Conservation (phyloP, 1,140 invertebrate genomes). For the Drosophila yakuba region DNA sequence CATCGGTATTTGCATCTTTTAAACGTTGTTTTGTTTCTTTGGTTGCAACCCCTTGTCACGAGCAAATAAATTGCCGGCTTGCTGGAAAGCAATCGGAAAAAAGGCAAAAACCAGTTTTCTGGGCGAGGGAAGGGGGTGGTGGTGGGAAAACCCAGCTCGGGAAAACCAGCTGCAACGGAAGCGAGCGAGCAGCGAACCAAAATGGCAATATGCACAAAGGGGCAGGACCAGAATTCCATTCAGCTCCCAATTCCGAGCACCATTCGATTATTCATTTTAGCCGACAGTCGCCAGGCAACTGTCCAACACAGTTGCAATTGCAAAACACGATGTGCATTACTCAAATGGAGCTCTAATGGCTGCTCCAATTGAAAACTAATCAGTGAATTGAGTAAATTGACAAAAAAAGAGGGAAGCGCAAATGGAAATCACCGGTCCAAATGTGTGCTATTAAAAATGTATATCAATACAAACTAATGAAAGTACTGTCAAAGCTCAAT, state of each 20-base stretch:
- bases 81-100: slow-evolving; percentile 34
- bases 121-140: no score
- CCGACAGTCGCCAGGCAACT: slow-evolving; percentile 33
- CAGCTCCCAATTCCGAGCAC: slow-evolving; percentile 31
- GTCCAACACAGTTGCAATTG: slow-evolving; percentile 22
- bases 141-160: neutral
- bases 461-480: neutral
- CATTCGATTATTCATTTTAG: slow-evolving; percentile 55
- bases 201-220: slow-evolving; percentile 46
- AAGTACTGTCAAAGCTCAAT: neutral
- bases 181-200: slow-evolving; percentile 23
- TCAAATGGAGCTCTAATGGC: slow-evolving; percentile 47
- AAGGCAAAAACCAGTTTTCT: neutral
- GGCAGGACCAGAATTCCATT: slow-evolving; percentile 16
- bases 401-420: slow-evolving; percentile 14
- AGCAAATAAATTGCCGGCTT: slow-evolving; percentile 66
- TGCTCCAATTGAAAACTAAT: slow-evolving; percentile 55
- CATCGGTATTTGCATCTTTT: slow-evolving; percentile 54
- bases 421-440: slow-evolving; percentile 20
- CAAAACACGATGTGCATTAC: slow-evolving; percentile 34
- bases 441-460: slow-evolving; percentile 3
- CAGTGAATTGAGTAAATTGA: slow-evolving; percentile 40
- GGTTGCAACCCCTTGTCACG: slow-evolving; percentile 38
- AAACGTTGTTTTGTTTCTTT: slow-evolving; percentile 50
- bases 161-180: slow-evolving; percentile 33